Evolutionary conservation across 2,113 vertebrate genomes (phyloP), one percentile per base, ranked within the genome.

Genomic region (Cygnus atratus): DNA sequence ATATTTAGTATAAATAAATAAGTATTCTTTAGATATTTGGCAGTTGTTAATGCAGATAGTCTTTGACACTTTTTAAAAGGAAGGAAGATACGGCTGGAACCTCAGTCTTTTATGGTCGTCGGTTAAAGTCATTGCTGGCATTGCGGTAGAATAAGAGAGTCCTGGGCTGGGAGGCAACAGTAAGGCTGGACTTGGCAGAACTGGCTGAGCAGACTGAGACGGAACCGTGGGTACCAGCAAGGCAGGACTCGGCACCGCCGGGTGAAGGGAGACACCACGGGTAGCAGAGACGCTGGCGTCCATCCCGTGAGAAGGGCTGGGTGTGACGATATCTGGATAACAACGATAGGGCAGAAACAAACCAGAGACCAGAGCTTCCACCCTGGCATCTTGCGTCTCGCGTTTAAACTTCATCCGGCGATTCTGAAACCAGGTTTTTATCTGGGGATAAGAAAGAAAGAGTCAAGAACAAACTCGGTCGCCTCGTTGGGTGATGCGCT

Each of bases 351-450:
- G 94, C 26, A 91, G n/a, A 76, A 44, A 96, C 7, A 98, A 72
- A 9, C 95, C 86, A 1, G 98, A 98, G 26, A 97, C 75, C 7
- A 98, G 80, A 89, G 97, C 98, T 67, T 98, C 97, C 1, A 97
- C 94, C 39, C 95, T 96, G 70, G 97, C 95, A 80, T 99, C 98
- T 67, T 98, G 98, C 29, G 97, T 95, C 77, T 99, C 98, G 11
- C 98, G 98, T 79, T 99, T 99, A 85, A 98, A 97, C 84, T 99
- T 99, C 99, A 99, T 99, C 35, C 98, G 98, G 26, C 98, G 97
- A 96, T 99, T 99, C 95, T 99, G 98, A 93, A 99, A 99, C 99
- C 99, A 99, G 8, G 98, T 99, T 92, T 99, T 98, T 65, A 99
- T 98, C 98, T 99, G 77, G 70, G 58, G 74, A 31, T 63, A 71